Conservation (phyloP, 1,140 invertebrate species). For the Caenorhabditis brenneri region DNA sequence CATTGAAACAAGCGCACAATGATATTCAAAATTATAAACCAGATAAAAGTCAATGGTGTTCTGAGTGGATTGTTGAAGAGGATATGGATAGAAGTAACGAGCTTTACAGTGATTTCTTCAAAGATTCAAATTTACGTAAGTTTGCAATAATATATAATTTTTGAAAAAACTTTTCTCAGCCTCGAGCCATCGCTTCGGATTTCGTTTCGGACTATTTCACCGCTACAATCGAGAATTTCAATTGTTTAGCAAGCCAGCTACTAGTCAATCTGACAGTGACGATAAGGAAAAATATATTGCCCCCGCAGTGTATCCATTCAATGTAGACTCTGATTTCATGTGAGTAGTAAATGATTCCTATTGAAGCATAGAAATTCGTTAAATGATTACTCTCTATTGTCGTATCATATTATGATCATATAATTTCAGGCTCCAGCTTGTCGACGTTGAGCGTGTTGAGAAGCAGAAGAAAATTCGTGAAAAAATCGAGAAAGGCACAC, state of each 20-base stretch:
- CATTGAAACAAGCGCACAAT: not conserved
- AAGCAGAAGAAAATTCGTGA: not conserved
- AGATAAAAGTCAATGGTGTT: not conserved
- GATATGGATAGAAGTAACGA: not conserved
- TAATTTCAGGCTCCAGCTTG: not conserved
- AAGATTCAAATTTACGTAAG: not conserved
- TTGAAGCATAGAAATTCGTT: not conserved
- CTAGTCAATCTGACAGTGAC: not conserved
- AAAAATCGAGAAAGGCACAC: not conserved
- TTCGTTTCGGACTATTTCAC: not conserved
- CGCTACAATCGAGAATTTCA: not conserved
- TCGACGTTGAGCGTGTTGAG: not conserved
- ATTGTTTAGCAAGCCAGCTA: not conserved
- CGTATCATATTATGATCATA: not conserved
- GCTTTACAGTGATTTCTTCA: not conserved
- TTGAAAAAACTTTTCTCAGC: not conserved
- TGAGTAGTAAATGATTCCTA: not conserved
- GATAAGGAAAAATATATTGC: not conserved
- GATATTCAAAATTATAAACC: not conserved
- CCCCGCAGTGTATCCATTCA: constrained; percentile 19
- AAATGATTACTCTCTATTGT: no score
- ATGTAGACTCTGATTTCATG: not conserved
- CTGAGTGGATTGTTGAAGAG: not conserved
- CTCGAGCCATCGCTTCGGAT: not conserved
- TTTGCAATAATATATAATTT: not conserved